Percentiles rank a stretch among this genome's conserved stretches.
Conservation (phyloP, 2,797 vertebrate genomes). For the Coluber constrictor region DNA sequence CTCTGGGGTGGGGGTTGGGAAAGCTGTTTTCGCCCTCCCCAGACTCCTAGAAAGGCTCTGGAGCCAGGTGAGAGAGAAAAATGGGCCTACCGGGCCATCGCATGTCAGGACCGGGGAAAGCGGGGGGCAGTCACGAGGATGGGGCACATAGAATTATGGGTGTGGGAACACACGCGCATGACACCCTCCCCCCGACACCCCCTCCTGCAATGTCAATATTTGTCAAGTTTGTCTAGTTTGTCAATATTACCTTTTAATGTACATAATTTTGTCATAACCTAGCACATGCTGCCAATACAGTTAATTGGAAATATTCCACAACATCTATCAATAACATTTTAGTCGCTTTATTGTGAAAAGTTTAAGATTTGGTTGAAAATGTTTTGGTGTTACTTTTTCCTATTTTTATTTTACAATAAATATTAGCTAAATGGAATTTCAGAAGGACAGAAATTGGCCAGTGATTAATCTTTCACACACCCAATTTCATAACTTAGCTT, state of each 20-base stretch:
- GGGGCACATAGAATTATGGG: too few relatives aligned
- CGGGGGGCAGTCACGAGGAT: too few relatives aligned
- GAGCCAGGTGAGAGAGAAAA: too few relatives aligned
- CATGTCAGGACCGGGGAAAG: too few relatives aligned
- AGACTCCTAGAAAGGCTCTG: too few relatives aligned
- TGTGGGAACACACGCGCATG: too few relatives aligned
- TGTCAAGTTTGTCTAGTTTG: background rate
- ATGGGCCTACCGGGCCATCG: too few relatives aligned
- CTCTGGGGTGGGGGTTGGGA: too few relatives aligned
- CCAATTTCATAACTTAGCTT: background rate
- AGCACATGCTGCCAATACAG: background rate
- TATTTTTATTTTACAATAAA: background rate
- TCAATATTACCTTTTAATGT: background rate
- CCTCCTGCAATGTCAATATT: too few relatives aligned
- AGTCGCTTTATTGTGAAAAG: constrained; percentile 2
- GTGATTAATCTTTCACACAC: background rate
- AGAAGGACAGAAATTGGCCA: constrained; percentile 47
- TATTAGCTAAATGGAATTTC: constrained; percentile 41
- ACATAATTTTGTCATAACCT: background rate
- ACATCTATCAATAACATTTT: background rate
- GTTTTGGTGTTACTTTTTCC: constrained; percentile 23
- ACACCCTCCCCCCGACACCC: too few relatives aligned
- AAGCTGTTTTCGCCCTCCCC: too few relatives aligned
- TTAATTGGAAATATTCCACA: constrained; percentile 6
- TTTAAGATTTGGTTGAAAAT: constrained; percentile 30